A percentile compares a stretch with the other conserved stretches of the same genome.
These are phyloP conservation scores for Drosophila orosa DNA, from an alignment of 1,140 invertebrate genomes.

Conservation along the genomic window DNA sequence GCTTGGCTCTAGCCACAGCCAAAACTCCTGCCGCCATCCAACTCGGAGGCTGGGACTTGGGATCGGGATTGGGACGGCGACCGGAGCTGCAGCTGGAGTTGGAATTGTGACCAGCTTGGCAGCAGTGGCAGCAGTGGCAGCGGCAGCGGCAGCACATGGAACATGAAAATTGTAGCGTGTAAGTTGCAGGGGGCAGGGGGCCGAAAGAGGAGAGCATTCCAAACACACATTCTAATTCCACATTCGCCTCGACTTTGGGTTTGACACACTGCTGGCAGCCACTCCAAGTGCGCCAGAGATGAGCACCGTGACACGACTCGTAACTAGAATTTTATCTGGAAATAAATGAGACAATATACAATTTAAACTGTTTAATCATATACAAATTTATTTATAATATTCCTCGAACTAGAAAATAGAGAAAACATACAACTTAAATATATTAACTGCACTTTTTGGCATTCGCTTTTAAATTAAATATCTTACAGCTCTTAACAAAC, in stretches of 20 bases:
- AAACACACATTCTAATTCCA: conserved; percentile 82
- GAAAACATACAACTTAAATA: not conserved
- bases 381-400: not conserved
- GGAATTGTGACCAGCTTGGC: conserved; percentile 35
- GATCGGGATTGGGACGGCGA: conserved; percentile 17
- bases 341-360: too few relatives aligned
- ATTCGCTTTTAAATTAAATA: not conserved
- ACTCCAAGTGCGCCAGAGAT: conserved; percentile 13
- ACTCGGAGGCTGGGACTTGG: conserved; percentile 22
- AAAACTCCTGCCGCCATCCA: conserved; percentile 31
- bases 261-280: conserved; percentile 67
- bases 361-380: not conserved
- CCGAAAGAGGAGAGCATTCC: conserved; percentile 60
- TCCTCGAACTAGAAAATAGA: not conserved
- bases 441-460: not conserved
- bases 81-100: conserved; percentile 26
- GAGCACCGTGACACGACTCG: conserved; percentile 19
- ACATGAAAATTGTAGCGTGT: conserved; percentile 80
- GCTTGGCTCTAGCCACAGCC: conserved; percentile 25
- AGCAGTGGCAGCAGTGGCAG: conserved; percentile 4
- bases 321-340: not conserved
- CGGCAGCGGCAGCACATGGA: conserved; percentile 59
- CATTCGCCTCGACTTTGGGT: conserved; percentile 62
- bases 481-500: not conserved
- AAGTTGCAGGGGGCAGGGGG: conserved; percentile 35